Percentiles rank a stretch among this genome's conserved stretches.
These are phyloP conservation scores for Blastobasis lacticolella DNA, from an alignment of 2,888 invertebrate genomes.

Conservation along the genomic window DNA sequence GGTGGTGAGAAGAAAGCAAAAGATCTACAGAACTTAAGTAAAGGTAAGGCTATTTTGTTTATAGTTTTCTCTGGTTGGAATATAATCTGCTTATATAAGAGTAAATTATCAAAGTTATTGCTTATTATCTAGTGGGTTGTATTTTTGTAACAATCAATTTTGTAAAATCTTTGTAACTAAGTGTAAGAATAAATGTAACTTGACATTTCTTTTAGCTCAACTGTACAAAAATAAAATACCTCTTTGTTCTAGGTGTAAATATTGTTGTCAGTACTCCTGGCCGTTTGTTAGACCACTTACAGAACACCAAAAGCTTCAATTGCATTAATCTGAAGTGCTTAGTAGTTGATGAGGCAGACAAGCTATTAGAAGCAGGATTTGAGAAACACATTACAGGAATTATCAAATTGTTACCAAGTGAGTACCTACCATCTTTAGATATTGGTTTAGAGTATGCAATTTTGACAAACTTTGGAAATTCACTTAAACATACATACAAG, in stretches of 20 bases:
- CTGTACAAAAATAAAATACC: no score
- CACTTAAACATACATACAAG: no score
- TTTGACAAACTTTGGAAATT: no score
- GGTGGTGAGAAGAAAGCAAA: conserved; percentile 92
- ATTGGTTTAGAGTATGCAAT: no score
- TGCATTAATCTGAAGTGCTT: conserved; percentile 92
- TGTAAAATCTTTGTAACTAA: neutral
- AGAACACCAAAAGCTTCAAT: conserved; percentile 90
- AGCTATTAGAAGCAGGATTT: conserved; percentile 96
- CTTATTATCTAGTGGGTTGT: no score
- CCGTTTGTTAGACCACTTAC: conserved; percentile 92
- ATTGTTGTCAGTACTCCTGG: conserved; percentile 98
- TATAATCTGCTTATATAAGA: no score
- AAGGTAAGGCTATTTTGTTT: conserved; percentile 66
- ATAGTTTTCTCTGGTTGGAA: no score
- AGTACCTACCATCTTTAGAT: no score
- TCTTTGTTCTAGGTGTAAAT: conserved; percentile 79
- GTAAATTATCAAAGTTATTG: neutral
- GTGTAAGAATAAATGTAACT: neutral
- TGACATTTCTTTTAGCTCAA: no score
- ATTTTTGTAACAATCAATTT: no score
- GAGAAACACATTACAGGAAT: conserved; percentile 96
- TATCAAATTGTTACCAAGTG: conserved; percentile 85
- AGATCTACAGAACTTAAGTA: conserved; percentile 87
- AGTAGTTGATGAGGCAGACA: conserved; percentile 96